phyloP scores from a whole-genome alignment of 2,888 invertebrate genomes.

The Teinopalpus imperialis region DNA sequence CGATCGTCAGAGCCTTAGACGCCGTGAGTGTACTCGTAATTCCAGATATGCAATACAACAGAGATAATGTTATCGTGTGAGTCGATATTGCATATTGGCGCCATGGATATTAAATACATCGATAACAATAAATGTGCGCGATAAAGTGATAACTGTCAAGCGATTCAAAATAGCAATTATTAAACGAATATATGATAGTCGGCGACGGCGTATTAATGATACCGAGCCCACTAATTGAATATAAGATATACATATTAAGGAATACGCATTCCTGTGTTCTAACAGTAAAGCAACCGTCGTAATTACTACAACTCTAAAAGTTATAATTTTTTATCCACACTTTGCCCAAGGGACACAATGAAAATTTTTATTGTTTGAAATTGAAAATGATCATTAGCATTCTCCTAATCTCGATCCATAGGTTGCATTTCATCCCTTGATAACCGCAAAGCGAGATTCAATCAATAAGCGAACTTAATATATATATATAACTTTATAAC shows the following conservation, averaged over 20 bases:
- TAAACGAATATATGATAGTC: conserved; percentile 26
- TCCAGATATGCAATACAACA: conserved; percentile 32
- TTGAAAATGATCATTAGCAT: too few relatives aligned
- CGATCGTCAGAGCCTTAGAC: conserved; percentile 12
- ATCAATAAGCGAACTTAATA: too few relatives aligned
- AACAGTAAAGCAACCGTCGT: background rate
- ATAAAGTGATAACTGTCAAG: conserved; percentile 36
- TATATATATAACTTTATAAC: too few relatives aligned
- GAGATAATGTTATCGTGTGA: conserved; percentile 31
- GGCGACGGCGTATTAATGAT: conserved; percentile 10
- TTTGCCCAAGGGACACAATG: too few relatives aligned
- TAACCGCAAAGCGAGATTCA: too few relatives aligned
- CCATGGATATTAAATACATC: conserved; percentile 41
- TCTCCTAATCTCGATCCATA: too few relatives aligned
- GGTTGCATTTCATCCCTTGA: too few relatives aligned
- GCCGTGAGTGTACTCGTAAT: conserved; percentile 24
- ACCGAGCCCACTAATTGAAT: conserved; percentile 10
- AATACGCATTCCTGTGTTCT: too few relatives aligned
- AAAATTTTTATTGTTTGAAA: too few relatives aligned
- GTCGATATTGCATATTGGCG: conserved; percentile 41
- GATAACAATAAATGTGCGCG: conserved; percentile 39
- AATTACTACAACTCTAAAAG: too few relatives aligned
- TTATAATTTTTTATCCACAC: too few relatives aligned
- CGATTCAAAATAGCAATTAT: conserved; percentile 33
- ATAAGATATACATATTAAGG: conserved; percentile 6